phyloP scores from a whole-genome alignment of 2,888 invertebrate genomes.

The Orthonevra nobilis region DNA sequence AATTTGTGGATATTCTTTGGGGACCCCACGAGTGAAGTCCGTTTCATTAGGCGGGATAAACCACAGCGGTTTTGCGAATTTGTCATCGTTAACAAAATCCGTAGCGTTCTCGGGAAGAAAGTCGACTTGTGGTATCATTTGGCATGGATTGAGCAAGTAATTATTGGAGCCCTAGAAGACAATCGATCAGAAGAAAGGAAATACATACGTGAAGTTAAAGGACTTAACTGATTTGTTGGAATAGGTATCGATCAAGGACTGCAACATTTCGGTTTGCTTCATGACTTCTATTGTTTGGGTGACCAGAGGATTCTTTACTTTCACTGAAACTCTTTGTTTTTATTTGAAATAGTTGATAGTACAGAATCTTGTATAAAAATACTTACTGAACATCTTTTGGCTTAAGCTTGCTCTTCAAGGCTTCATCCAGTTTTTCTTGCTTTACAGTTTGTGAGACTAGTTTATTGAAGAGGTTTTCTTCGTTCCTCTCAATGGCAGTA shows the following conservation, averaged over 20 bases:
- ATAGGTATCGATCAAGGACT: slow-evolving; percentile 79
- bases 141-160: slow-evolving; percentile 78
- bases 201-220: too few species aligned
- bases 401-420: slow-evolving; percentile 31
- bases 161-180: slow-evolving; percentile 77
- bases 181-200: too few species aligned
- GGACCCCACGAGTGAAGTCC: slow-evolving; percentile 75
- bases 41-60: slow-evolving; percentile 78
- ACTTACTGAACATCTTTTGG: slow-evolving; percentile 54
- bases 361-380: too few species aligned
- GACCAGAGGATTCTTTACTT: slow-evolving; percentile 77
- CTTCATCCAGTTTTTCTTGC: slow-evolving; percentile 51
- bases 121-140: slow-evolving; percentile 79
- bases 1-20: slow-evolving; percentile 74
- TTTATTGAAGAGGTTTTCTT: slow-evolving; percentile 54
- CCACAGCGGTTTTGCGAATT: slow-evolving; percentile 79
- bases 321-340: slow-evolving; percentile 72
- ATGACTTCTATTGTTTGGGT: slow-evolving; percentile 80
- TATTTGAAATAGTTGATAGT: neutral
- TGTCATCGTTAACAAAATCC: slow-evolving; percentile 76
- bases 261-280: slow-evolving; percentile 79
- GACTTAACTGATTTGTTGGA: slow-evolving; percentile 79
- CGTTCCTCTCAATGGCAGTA: slow-evolving; percentile 19
- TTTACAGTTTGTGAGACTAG: slow-evolving; percentile 61
- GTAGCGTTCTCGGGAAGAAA: slow-evolving; percentile 78